A percentile compares a stretch with the other conserved stretches of the same genome.
Conservation (phyloP, 1,140 invertebrate genomes). For the Ruditapes philippinarum region DNA sequence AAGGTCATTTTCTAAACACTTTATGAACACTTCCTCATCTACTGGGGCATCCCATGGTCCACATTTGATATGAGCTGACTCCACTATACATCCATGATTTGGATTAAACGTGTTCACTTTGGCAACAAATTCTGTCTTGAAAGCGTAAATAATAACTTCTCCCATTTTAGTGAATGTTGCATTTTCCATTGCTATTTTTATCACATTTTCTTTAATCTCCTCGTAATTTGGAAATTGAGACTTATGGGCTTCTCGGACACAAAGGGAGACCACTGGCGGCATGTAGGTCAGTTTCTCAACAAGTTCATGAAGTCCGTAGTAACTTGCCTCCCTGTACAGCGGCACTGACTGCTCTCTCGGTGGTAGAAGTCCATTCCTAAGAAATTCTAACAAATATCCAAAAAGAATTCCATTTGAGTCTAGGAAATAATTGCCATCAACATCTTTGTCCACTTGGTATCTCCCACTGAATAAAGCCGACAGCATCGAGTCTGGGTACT, state of each 20-base stretch:
- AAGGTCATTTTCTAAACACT: constrained; percentile 81
- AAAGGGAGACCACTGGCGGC: constrained; percentile 76
- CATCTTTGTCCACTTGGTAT: constrained; percentile 83
- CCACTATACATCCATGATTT: constrained; percentile 81
- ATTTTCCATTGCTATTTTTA: constrained; percentile 78
- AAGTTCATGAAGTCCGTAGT: constrained; percentile 81
- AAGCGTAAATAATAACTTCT: constrained; percentile 81
- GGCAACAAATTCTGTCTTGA: constrained; percentile 79
- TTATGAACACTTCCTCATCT: constrained; percentile 82
- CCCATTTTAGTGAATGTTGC: constrained; percentile 78
- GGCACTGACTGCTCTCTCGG: constrained; percentile 75
- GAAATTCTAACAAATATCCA: constrained; percentile 81
- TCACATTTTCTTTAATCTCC: constrained; percentile 75
- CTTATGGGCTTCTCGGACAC: constrained; percentile 80
- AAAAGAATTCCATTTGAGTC: constrained; percentile 83
- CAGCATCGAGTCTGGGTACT: constrained; percentile 85
- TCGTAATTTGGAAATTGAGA: constrained; percentile 81
- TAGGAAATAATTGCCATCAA: constrained; percentile 83
- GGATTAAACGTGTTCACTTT: constrained; percentile 80
- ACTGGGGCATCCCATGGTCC: constrained; percentile 81
- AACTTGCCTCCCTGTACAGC: constrained; percentile 81
- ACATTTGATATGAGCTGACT: constrained; percentile 78
- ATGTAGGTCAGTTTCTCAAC: constrained; percentile 77
- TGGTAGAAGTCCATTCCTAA: constrained; percentile 81
- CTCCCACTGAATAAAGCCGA: constrained; percentile 86